phyloP scores from a whole-genome alignment of 2,797 vertebrate species.

The Gallinago nigripennis region DNA sequence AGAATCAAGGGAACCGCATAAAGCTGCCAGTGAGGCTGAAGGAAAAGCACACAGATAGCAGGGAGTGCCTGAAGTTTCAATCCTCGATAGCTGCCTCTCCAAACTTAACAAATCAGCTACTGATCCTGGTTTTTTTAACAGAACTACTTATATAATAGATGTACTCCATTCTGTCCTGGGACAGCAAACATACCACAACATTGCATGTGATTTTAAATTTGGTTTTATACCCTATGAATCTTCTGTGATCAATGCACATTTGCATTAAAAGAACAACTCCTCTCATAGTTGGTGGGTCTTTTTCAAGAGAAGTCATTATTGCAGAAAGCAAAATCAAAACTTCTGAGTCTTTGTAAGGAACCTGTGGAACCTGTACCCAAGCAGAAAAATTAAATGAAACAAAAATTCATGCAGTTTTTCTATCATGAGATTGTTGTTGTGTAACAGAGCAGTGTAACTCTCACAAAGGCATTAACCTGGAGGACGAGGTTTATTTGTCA shows the following conservation, averaged over 20 bases:
- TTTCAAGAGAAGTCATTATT: neutral
- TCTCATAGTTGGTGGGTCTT: neutral
- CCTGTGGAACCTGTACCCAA: neutral
- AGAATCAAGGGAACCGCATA: accelerated
- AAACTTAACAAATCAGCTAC: neutral
- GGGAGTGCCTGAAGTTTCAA: neutral
- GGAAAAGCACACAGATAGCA: neutral
- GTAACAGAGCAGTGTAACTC: neutral
- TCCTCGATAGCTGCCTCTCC: neutral
- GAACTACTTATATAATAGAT: neutral
- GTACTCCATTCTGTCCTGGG: neutral
- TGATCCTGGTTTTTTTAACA: neutral
- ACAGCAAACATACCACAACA: neutral
- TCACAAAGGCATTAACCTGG: neutral
- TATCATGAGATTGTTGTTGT: accelerated
- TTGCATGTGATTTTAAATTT: neutral
- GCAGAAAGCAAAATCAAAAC: neutral
- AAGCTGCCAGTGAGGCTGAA: neutral
- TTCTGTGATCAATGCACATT: neutral
- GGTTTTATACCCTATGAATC: neutral
- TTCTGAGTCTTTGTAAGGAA: neutral
- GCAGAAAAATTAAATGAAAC: neutral
- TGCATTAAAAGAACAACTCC: neutral
- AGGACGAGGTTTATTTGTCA: neutral
- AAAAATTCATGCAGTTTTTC: neutral